Evolutionary conservation across 1,140 invertebrate genomes (phyloP).

Genomic region (Atta cephalotes): DNA sequence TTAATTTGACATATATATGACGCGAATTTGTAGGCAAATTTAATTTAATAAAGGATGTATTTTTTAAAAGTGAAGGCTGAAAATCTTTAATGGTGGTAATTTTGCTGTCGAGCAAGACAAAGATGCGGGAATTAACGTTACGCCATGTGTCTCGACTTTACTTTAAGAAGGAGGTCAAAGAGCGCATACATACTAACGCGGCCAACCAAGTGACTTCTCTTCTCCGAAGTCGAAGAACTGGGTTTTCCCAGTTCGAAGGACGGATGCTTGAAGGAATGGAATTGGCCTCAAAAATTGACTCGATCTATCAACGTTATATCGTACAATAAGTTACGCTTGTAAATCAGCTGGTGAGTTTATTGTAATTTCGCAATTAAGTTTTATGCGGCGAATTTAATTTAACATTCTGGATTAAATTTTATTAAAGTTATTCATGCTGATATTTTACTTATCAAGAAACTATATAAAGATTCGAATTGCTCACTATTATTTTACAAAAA

Average conservation of each 20-base stretch:
- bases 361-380: background rate
- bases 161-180: constrained; percentile 62
- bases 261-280: constrained; percentile 15
- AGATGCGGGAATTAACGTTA: constrained; percentile 53
- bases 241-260: constrained; percentile 72
- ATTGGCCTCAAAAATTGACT: constrained; percentile 21
- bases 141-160: constrained; percentile 59
- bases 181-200: constrained; percentile 11
- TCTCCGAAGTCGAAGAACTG: constrained; percentile 13
- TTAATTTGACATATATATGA: background rate
- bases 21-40: constrained; percentile 18
- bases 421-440: background rate
- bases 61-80: constrained; percentile 43
- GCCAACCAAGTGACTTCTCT: background rate
- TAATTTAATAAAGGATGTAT: constrained; percentile 45
- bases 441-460: constrained; percentile 17
- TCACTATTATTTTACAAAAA: background rate
- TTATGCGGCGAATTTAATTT: background rate
- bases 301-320: constrained; percentile 21
- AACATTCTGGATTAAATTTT: background rate
- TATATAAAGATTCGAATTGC: background rate
- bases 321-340: constrained; percentile 34
- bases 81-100: constrained; percentile 41
- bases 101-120: constrained; percentile 7
- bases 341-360: background rate